Evolutionary conservation across 2,113 vertebrate genomes (phyloP), one percentile per base, ranked within the genome.

Genomic region (Speoplatyrhinus poulsoni): DNA sequence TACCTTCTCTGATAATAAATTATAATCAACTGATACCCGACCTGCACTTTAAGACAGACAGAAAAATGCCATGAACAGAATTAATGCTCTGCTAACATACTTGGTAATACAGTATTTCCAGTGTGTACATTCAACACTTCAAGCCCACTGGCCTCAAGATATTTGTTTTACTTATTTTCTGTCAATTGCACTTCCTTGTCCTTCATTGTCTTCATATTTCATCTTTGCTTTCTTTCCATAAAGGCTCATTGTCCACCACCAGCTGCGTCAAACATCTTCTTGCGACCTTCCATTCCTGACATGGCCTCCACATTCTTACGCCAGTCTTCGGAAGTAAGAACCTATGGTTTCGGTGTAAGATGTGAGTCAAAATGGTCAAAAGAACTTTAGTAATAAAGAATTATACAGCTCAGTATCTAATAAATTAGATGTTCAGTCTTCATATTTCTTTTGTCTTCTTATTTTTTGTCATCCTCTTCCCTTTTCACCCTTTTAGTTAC

Each of bases 271-370:
- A 99, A 99, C 96, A 99, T 98, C 92, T 99, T 99, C 93, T 99
- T 99, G n/a, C 97, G 88, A 6, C 97, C 98, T 72, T 99, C 97
- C 98, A 99, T 99, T 46, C 98, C 98, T 0, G 98, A 99, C 96
- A 99, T 98, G 83, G 98, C 97, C 75, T 99, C 98, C 87, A 99
- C 96, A 0, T 99, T 99, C 91, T 99, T 99, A 82, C 97, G 94
- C 98, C 98, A 99, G 88, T 99, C 97, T 81, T 98, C 98, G 70
- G 80, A 86, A 0, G 94, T 96, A 10, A 94, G 94, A 10, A 97
- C 96, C 97, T 99, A 19, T n/a, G 50, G 19, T 32, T 10, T 12
- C 1, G 9, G n/a, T 36, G 32, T 2, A 19, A 32, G 12, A 60
- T 8, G 15, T 41, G 12, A 60, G 19, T 8, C 33, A n/a, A 9